Base-by-base conservation (phyloP, 2,888 invertebrate genomes). In the Sialis lutaria region DNA sequence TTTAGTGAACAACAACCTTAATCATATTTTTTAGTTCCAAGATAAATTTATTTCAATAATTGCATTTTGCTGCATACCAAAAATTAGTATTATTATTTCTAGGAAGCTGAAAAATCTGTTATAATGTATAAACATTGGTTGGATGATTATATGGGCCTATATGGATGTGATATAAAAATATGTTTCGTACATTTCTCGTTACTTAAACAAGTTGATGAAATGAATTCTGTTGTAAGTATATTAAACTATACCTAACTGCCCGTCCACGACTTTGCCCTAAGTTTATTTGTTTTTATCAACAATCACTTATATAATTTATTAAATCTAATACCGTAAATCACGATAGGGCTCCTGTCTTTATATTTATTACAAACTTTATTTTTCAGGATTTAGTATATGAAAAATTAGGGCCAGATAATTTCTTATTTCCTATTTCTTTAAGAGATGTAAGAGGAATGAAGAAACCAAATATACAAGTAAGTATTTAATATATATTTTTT, bases 341-440 rank as follows among this genome's bases (percentile, higher is more conserved):
- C 22, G 2, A 22, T 22, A 22, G 22, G 22, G 4, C 22, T 22
- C 4, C 22, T 22, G 2, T 22, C 22, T 22, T 22, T 22, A 22
- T 22, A 22, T 22, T 22, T 4, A 22, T 2, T 2, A 22, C 22
- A 22, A 22, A 22, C 2, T 22, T 22, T 22, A 22, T 22, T 22
- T 22, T 22, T 22, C 22, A 22, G 22, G 22, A 22, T 22, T 22
- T 22, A 22, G 22, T 22, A 22, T 4, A 22, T 0, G 58, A 65
- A 1, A 39, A 50, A 35, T 60, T 70, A 1, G 68, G 77, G 4
- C 79, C 85, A 0, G 66, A 70, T 48, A 86, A 84, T 59, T 82
- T 75, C 55, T 64, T 80, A 4, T 81, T 83, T 55, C 80, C 82
- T 0, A 66, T 60, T 37, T 63, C 70, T 12, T 65, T 82, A 40